A percentile compares a stretch with the other conserved stretches of the same genome.
Evolutionary conservation across 1,140 invertebrate genomes (phyloP).

Genomic region (Aphelinus certus): DNA sequence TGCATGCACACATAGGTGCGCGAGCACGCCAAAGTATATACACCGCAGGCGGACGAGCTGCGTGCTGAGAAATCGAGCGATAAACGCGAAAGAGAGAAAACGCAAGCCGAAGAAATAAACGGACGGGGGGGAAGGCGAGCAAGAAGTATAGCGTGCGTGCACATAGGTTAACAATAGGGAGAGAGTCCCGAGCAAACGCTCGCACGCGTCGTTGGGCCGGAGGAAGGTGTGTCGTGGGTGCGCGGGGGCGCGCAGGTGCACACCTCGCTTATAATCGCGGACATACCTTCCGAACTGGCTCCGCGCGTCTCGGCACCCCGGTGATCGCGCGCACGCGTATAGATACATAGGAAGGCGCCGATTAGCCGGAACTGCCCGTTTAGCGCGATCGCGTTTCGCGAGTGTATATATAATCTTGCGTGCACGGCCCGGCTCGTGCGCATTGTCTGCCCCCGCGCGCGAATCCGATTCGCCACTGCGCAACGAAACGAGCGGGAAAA

Average conservation of each 20-base stretch:
- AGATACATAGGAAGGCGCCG: background rate
- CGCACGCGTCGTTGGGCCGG: background rate
- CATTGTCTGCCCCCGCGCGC: conserved; percentile 7
- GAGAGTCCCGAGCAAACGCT: background rate
- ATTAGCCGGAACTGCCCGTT: background rate
- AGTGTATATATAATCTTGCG: too few relatives aligned
- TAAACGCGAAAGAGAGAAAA: too few relatives aligned
- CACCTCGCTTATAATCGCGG: background rate
- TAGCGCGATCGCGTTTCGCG: background rate
- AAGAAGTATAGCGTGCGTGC: background rate
- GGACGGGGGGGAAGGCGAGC: background rate
- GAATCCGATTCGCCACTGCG: background rate
- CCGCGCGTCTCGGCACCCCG: too few relatives aligned
- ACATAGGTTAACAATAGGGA: background rate
- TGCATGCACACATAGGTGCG: too few relatives aligned
- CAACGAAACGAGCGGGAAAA: too few relatives aligned
- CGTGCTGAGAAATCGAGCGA: too few relatives aligned
- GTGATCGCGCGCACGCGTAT: background rate
- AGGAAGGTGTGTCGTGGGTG: conserved; percentile 2
- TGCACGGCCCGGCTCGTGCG: too few relatives aligned
- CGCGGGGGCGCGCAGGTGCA: background rate
- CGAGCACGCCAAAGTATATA: too few relatives aligned
- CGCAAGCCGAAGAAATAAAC: too few relatives aligned
- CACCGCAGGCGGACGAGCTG: too few relatives aligned
- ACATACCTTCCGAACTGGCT: background rate